Conservation (phyloP, 1,140 invertebrate genomes). For the Pachypsylla venusta region DNA sequence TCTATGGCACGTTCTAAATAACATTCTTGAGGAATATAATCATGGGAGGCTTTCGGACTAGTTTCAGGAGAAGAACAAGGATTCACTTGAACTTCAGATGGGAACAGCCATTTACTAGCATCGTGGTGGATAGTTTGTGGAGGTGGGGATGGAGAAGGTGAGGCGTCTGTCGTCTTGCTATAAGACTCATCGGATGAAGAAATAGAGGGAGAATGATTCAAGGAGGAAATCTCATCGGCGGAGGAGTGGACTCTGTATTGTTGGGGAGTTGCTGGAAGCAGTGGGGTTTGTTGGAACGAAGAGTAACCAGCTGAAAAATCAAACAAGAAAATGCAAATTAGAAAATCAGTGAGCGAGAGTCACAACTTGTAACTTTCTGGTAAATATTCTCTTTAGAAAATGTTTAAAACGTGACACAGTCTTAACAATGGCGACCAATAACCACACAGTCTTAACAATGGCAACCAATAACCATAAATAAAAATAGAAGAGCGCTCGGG, state of each 20-base stretch:
- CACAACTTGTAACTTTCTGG: no score
- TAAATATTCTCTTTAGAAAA: no score
- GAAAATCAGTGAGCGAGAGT: no score
- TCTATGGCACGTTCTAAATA: no score
- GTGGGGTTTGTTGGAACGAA: conserved; percentile 10
- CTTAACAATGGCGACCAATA: no score
- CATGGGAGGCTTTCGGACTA: conserved; percentile 33
- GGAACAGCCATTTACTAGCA: conserved; percentile 40
- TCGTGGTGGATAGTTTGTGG: conserved; percentile 13
- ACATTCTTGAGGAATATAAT: conserved; percentile 34
- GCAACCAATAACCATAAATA: no score
- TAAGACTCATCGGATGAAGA: conserved; percentile 69
- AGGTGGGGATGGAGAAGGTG: conserved; percentile 41
- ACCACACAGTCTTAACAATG: no score
- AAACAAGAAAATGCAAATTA: no score
- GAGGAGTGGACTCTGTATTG: conserved; percentile 48
- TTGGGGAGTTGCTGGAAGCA: conserved; percentile 16
- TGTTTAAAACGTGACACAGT: no score
- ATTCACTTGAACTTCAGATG: conserved; percentile 40
- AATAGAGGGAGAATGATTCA: conserved; percentile 59
- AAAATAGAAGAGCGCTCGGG: no score
- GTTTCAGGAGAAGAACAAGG: conserved; percentile 34
- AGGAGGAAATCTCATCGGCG: conserved; percentile 59
- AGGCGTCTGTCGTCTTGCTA: conserved; percentile 52
- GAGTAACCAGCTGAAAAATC: background rate